A percentile compares a stretch with the other conserved stretches of the same genome.
phyloP scores from a whole-genome alignment of 2,113 vertebrate genomes.

The Brienomyrus longianalis region DNA sequence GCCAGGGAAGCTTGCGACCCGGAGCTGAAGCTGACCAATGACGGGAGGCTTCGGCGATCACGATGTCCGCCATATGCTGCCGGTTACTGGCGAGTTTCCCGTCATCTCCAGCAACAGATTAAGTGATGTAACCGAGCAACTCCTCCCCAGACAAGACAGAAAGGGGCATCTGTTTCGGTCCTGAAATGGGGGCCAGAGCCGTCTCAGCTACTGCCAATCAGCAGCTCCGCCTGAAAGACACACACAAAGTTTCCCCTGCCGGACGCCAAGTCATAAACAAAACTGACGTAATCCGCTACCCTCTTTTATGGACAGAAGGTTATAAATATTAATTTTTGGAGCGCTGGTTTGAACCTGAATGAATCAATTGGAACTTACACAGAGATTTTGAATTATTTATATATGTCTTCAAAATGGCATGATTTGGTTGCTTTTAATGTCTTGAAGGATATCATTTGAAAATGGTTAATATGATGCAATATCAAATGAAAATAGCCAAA shows the following conservation, averaged over 20 bases:
- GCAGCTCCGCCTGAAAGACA: neutral
- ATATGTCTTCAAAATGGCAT: neutral
- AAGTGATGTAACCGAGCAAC: constrained; percentile 10
- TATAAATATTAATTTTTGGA: constrained; percentile 7
- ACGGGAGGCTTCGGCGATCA: neutral
- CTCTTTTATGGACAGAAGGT: neutral
- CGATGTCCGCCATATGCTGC: constrained; percentile 10
- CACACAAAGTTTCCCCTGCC: neutral
- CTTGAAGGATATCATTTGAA: neutral
- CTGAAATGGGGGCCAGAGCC: neutral
- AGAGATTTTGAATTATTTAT: constrained; percentile 7
- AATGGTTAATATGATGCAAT: neutral
- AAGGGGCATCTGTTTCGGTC: neutral
- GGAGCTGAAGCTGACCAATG: neutral
- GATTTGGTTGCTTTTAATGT: neutral
- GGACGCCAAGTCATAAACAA: neutral
- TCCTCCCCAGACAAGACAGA: neutral
- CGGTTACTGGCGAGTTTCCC: neutral
- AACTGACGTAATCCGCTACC: neutral
- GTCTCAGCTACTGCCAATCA: neutral
- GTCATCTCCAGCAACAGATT: constrained; percentile 11
- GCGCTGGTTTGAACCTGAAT: neutral
- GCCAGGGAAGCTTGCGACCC: neutral
- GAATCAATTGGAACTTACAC: neutral
- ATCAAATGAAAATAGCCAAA: neutral